Percentiles rank a stretch among this genome's conserved stretches.
phyloP scores from a whole-genome alignment of 2,113 vertebrate species.

The Sminthopsis crassicaudata region DNA sequence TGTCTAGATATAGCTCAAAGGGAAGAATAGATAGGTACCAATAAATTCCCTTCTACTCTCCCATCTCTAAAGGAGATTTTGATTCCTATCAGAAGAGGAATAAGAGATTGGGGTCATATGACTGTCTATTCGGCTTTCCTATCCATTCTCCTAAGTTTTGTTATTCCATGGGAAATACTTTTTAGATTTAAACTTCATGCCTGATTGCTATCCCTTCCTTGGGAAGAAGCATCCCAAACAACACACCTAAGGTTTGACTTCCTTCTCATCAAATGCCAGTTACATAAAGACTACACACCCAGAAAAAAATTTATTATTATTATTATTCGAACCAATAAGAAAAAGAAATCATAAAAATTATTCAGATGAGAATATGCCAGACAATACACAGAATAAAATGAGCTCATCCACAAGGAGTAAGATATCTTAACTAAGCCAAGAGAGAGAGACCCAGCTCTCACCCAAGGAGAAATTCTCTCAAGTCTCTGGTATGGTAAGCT shows the following conservation, averaged over 20 bases:
- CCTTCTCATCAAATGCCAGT: background rate
- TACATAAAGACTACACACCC: background rate
- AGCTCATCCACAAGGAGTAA: background rate
- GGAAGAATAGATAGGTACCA: background rate
- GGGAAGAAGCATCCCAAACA: background rate
- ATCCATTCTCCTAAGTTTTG: background rate
- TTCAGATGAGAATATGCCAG: background rate
- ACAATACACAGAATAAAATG: background rate
- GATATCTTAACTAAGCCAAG: background rate
- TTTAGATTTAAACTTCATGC: background rate
- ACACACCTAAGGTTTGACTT: background rate
- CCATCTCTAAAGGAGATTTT: background rate
- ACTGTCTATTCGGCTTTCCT: background rate
- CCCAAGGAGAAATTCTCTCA: background rate
- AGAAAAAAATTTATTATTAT: background rate
- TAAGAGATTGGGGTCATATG: background rate
- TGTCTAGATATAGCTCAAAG: background rate
- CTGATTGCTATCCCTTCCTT: background rate
- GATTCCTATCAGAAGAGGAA: background rate
- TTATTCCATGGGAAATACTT: background rate
- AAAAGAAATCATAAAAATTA: background rate
- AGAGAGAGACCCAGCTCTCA: background rate
- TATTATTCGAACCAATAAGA: background rate
- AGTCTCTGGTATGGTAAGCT: background rate
- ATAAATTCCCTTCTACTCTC: background rate